Conservation (phyloP, 2,888 invertebrate genomes). For the Phorcus lineatus region DNA sequence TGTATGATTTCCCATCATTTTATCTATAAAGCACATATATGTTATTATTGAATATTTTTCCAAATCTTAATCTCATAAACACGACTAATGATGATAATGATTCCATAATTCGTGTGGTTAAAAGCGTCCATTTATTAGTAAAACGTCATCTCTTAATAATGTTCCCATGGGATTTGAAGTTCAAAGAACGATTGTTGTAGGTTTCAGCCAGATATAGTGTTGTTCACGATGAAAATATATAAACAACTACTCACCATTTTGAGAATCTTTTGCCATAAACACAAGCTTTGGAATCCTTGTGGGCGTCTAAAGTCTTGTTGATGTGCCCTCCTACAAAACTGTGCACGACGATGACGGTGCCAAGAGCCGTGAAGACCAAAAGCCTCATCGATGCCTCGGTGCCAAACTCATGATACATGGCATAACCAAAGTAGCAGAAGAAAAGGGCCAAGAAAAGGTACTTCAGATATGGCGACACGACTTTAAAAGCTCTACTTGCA, state of each 20-base stretch:
- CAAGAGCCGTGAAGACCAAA: background rate
- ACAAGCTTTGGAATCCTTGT: background rate
- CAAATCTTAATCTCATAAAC: no score
- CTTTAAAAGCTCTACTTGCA: background rate
- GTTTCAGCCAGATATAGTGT: no score
- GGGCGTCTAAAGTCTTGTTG: background rate
- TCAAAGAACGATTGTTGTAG: no score
- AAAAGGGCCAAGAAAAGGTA: background rate
- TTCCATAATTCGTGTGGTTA: no score
- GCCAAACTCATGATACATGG: slow-evolving; percentile 12
- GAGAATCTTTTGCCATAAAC: background rate
- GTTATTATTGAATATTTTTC: no score
- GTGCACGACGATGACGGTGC: background rate
- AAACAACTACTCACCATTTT: background rate
- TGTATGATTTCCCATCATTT: no score
- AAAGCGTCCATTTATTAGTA: no score
- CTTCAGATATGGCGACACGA: background rate
- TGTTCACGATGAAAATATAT: background rate
- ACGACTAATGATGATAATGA: no score
- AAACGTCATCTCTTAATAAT: no score
- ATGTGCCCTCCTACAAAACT: background rate
- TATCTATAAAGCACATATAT: no score
- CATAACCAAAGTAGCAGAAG: slow-evolving; percentile 4
- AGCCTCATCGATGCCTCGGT: background rate
- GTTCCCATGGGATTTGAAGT: no score